phyloP scores from a whole-genome alignment of 2,888 invertebrate genomes.

The Philhelius pedissequus region DNA sequence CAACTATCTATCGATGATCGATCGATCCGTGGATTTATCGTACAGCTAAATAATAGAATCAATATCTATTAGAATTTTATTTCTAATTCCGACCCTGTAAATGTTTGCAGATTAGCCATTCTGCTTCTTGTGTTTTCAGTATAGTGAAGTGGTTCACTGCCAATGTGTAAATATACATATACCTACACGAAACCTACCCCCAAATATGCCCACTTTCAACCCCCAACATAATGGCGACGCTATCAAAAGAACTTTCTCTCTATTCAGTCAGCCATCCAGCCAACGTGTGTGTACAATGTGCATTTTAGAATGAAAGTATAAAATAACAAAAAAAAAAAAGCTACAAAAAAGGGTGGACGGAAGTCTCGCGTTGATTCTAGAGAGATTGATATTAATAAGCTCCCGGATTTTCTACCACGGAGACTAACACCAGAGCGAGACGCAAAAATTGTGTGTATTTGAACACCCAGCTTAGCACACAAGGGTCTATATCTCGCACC shows the following conservation, averaged over 20 bases:
- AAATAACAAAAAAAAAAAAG: neutral
- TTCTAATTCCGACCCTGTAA: neutral
- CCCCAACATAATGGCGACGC: neutral
- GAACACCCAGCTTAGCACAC: constrained; percentile 64
- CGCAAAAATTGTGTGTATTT: constrained; percentile 60
- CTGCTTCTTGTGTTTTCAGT: constrained; percentile 20
- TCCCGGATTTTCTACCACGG: constrained; percentile 14
- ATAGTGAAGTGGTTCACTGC: constrained; percentile 55
- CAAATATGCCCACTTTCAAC: neutral
- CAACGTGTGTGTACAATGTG: neutral
- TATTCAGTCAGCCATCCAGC: neutral
- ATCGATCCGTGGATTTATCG: too few relatives aligned
- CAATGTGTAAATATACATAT: constrained; percentile 57
- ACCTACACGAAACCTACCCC: constrained; percentile 33
- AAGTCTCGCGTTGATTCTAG: constrained; percentile 62
- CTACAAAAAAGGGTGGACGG: constrained; percentile 29
- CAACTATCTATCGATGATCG: too few relatives aligned
- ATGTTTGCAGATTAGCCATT: neutral
- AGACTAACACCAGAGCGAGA: constrained; percentile 56
- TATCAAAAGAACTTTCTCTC: constrained; percentile 45
- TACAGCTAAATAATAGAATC: too few relatives aligned
- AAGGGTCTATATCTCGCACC: constrained; percentile 30
- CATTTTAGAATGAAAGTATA: constrained; percentile 1
- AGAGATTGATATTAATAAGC: constrained; percentile 65
- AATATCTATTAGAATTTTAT: neutral